These are phyloP conservation scores for Antennarius maculatus DNA, from an alignment of 2,797 vertebrate genomes.

Conservation along the genomic window DNA sequence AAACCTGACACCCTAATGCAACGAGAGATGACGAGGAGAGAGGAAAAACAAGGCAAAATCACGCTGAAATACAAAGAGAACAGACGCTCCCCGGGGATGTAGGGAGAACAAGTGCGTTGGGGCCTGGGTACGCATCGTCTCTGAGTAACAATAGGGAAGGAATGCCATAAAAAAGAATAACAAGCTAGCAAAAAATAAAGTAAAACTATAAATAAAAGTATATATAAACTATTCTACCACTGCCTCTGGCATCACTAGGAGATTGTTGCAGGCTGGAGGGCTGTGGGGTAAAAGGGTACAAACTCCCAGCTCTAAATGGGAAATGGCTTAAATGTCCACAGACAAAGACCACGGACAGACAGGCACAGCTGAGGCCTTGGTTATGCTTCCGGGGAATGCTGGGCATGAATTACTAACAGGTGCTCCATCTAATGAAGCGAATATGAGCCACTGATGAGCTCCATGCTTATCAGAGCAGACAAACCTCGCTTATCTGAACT, in stretches of 20 bases:
- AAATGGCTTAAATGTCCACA: constrained; percentile 52
- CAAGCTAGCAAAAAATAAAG: constrained; percentile 17
- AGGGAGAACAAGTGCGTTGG: constrained; percentile 29
- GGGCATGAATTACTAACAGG: constrained; percentile 75
- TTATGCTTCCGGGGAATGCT: constrained; percentile 56
- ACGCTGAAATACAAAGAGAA: constrained; percentile 52
- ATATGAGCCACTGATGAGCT: constrained; percentile 54
- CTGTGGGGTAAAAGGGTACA: constrained; percentile 53
- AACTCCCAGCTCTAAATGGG: constrained; percentile 49
- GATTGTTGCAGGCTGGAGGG: constrained; percentile 40
- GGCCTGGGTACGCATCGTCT: constrained; percentile 46
- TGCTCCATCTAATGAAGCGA: constrained; percentile 56
- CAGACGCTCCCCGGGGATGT: constrained; percentile 41
- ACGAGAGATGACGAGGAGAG: constrained; percentile 42
- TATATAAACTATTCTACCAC: constrained; percentile 28
- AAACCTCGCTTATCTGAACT: constrained; percentile 30
- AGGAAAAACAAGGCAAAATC: constrained; percentile 10
- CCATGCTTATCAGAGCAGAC: constrained; percentile 29
- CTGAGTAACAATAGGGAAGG: constrained; percentile 38
- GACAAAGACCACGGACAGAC: constrained; percentile 57
- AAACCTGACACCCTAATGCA: constrained; percentile 56
- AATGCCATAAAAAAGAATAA: constrained; percentile 24
- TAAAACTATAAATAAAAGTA: constrained; percentile 3
- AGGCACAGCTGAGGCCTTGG: constrained; percentile 58
- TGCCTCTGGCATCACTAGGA: constrained; percentile 47